A percentile compares a stretch with the other conserved stretches of the same genome.
phyloP scores from a whole-genome alignment of 2,888 invertebrate genomes.

The Psylliodes chrysocephalus region DNA sequence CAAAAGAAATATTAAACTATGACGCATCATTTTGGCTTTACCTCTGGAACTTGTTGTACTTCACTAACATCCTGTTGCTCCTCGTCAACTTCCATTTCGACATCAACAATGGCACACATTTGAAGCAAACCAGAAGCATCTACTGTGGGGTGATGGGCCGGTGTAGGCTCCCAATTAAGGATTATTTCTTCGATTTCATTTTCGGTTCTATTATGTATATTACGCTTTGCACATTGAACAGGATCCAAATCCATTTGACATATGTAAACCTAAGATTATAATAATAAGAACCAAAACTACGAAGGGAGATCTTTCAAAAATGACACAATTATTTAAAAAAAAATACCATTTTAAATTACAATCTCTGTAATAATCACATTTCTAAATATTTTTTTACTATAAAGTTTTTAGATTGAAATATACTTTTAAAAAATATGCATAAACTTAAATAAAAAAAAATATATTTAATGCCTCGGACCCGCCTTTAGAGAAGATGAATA shows the following conservation, averaged over 20 bases:
- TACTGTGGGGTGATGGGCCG: conserved; percentile 81
- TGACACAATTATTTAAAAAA: too few relatives aligned
- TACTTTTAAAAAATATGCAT: too few relatives aligned
- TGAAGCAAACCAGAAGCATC: conserved; percentile 88
- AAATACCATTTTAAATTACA: too few relatives aligned
- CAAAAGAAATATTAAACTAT: conserved; percentile 21
- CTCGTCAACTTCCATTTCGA: conserved; percentile 78
- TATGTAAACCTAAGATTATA: conserved; percentile 79
- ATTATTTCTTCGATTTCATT: conserved; percentile 81
- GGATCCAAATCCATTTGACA: conserved; percentile 88
- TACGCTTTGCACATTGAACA: conserved; percentile 81
- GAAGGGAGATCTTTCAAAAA: too few relatives aligned
- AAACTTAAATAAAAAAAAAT: too few relatives aligned
- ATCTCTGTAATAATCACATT: too few relatives aligned
- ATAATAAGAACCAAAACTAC: too few relatives aligned
- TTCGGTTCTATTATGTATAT: conserved; percentile 83
- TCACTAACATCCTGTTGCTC: conserved; percentile 65
- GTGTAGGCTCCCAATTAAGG: conserved; percentile 80
- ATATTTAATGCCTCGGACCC: too few relatives aligned
- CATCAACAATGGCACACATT: conserved; percentile 83
- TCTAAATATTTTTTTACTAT: too few relatives aligned
- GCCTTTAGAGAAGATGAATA: too few relatives aligned
- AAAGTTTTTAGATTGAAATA: too few relatives aligned
- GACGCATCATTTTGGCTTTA: conserved; percentile 45
- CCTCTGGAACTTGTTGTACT: conserved; percentile 50